These are phyloP conservation scores for Cercocebus atys DNA, from an alignment of 2,113 vertebrate species.

Conservation along the genomic window DNA sequence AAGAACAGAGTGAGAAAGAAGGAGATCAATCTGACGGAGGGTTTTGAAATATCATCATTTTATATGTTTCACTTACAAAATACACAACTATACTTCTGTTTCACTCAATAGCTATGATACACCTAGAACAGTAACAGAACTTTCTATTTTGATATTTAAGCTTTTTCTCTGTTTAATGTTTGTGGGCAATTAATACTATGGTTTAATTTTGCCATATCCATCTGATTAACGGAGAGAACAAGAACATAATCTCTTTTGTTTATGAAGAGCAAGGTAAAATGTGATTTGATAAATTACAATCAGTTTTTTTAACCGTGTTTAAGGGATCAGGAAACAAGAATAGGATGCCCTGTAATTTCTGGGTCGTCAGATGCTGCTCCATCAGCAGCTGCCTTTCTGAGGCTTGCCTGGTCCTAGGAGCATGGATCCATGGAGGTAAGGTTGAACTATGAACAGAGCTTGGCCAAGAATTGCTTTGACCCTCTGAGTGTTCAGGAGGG, in stretches of 20 bases:
- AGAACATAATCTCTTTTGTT: neutral
- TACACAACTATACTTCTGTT: constrained; percentile 86
- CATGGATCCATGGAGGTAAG: neutral
- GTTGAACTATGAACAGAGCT: neutral
- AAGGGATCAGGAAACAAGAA: neutral
- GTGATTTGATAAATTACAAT: neutral
- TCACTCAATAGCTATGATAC: constrained; percentile 85
- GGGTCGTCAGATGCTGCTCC: neutral
- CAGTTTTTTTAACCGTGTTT: neutral
- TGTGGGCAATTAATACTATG: neutral
- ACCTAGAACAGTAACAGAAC: constrained; percentile 75
- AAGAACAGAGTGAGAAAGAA: neutral
- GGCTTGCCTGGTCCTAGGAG: neutral
- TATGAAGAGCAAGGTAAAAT: neutral
- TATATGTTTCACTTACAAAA: constrained; percentile 81
- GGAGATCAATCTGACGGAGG: neutral
- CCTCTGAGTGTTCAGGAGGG: neutral
- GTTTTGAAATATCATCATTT: constrained; percentile 13
- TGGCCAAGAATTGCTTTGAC: neutral
- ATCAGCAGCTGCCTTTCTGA: neutral
- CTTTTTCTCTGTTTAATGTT: neutral
- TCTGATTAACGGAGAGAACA: neutral
- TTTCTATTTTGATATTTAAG: neutral
- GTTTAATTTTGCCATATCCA: neutral
- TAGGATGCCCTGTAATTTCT: neutral